Conservation (phyloP, 2,888 invertebrate genomes). For the Thereva unica region DNA sequence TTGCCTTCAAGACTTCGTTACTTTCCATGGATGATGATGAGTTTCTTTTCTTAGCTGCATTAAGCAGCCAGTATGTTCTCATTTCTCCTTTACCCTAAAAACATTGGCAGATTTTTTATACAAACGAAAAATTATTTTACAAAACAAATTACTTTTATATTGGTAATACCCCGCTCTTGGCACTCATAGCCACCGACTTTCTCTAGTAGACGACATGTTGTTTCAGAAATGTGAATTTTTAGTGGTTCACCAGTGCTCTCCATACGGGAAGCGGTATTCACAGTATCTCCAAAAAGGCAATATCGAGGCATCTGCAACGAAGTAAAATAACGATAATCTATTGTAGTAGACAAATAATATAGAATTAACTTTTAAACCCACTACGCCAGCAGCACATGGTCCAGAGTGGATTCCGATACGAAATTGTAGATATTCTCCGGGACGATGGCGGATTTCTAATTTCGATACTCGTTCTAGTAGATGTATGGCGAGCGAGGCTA, state of each 20-base stretch:
- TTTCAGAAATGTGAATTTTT: conserved; percentile 75
- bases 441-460: conserved; percentile 70
- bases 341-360: not conserved
- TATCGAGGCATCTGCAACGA: conserved; percentile 74
- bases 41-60: conserved; percentile 59
- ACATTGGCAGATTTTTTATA: conserved; percentile 38
- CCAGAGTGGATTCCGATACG: conserved; percentile 75
- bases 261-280: conserved; percentile 81
- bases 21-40: conserved; percentile 30
- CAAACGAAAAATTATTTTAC: not conserved
- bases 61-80: conserved; percentile 73
- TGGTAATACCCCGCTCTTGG: conserved; percentile 72
- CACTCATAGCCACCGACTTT: conserved; percentile 73
- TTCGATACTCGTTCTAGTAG: conserved; percentile 71
- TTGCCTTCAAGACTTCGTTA: conserved; percentile 17
- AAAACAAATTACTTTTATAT: conserved; percentile 66
- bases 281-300: conserved; percentile 82
- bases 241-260: conserved; percentile 76
- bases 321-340: not conserved
- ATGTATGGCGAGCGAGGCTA: conserved; percentile 78
- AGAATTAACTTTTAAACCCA: conserved; percentile 63
- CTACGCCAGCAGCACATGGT: conserved; percentile 81
- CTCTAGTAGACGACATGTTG: conserved; percentile 69
- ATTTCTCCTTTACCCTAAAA: conserved; percentile 75
- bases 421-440: conserved; percentile 69